These are phyloP conservation scores for Drosophila mettleri DNA, from an alignment of 2,888 invertebrate species.

Conservation along the genomic window DNA sequence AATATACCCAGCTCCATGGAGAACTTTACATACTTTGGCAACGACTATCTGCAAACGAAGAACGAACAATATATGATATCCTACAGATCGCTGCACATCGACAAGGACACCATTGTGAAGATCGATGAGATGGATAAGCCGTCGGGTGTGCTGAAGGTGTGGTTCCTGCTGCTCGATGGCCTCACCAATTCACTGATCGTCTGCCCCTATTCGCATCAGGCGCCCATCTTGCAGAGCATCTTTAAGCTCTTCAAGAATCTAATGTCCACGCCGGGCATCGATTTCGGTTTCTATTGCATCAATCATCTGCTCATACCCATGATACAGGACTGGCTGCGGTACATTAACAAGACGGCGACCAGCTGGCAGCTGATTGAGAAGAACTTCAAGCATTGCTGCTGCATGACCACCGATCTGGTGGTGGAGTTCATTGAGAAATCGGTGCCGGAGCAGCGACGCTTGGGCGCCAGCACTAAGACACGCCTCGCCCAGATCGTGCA, in stretches of 20 bases:
- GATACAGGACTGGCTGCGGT: constrained; percentile 96
- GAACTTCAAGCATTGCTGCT: constrained; percentile 97
- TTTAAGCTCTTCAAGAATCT: constrained; percentile 93
- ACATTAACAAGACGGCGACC: constrained; percentile 89
- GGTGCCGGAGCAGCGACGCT: constrained; percentile 81
- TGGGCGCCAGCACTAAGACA: constrained; percentile 70
- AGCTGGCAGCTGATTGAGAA: constrained; percentile 92
- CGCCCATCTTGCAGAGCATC: constrained; percentile 93
- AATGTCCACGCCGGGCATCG: constrained; percentile 92
- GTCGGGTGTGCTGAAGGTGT: constrained; percentile 94
- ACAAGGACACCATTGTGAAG: constrained; percentile 85
- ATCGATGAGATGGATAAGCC: constrained; percentile 89
- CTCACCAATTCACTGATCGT: constrained; percentile 92
- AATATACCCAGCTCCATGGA: constrained; percentile 91
- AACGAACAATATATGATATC: constrained; percentile 88
- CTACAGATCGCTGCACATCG: constrained; percentile 85
- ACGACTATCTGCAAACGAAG: constrained; percentile 87
- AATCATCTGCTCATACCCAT: constrained; percentile 96
- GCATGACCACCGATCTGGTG: constrained; percentile 95
- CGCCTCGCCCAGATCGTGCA: constrained; percentile 83
- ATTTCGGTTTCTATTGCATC: constrained; percentile 95
- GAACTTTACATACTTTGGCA: constrained; percentile 89
- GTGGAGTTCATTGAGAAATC: constrained; percentile 93
- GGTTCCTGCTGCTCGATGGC: constrained; percentile 95
- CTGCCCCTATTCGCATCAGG: constrained; percentile 95